phyloP scores from a whole-genome alignment of 2,113 vertebrate genomes.

The Oreochromis aureus region DNA sequence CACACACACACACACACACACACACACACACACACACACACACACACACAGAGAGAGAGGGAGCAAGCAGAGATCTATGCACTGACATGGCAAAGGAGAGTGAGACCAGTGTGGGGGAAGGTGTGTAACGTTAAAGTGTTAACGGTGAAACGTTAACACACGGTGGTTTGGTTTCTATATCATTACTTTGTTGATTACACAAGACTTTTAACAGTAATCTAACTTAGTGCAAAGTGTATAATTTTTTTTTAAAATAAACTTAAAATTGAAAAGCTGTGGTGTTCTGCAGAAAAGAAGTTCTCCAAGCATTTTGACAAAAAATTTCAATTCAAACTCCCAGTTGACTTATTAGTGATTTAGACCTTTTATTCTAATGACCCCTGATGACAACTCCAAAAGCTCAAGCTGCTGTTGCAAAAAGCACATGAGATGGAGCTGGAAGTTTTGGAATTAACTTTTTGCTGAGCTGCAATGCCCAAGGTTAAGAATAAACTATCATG shows the following conservation, averaged over 20 bases:
- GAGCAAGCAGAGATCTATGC: constrained; percentile 7
- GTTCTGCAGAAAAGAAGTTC: background rate
- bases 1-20: background rate
- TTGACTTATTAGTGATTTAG: background rate
- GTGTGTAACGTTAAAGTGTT: constrained; percentile 10
- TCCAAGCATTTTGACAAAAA: background rate
- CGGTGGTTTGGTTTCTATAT: background rate
- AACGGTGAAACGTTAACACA: background rate
- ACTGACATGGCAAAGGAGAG: constrained; percentile 24
- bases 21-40: background rate
- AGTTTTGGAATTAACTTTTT: background rate
- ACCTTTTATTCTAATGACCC: background rate
- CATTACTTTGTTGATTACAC: background rate
- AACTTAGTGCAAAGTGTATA: background rate
- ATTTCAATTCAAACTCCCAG: background rate
- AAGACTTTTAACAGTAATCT: background rate
- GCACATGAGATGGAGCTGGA: background rate
- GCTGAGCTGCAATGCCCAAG: background rate
- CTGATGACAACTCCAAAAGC: background rate
- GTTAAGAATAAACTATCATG: background rate
- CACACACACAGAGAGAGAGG: background rate
- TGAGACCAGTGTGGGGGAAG: background rate
- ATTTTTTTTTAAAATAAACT: background rate
- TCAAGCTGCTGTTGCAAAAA: background rate
- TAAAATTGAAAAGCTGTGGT: background rate